Conservation (phyloP, 2,888 invertebrate species). For the Erpobdella octoculata region DNA sequence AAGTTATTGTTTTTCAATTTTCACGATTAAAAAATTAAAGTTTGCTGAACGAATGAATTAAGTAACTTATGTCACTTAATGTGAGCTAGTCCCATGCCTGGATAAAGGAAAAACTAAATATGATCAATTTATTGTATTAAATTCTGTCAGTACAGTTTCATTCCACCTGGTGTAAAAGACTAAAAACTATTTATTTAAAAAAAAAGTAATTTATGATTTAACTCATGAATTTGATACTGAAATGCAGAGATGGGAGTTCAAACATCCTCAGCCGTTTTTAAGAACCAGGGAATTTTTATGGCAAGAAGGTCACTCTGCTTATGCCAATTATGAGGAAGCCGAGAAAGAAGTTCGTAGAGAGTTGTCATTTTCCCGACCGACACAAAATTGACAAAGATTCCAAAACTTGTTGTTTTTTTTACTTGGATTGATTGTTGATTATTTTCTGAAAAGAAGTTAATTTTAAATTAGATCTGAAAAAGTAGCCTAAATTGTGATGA, state of each 20-base stretch:
- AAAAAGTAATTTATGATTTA: no score
- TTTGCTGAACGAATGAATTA: background rate
- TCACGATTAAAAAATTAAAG: background rate
- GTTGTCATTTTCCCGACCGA: background rate
- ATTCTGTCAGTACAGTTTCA: no score
- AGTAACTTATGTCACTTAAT: no score
- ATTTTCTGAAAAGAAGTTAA: no score
- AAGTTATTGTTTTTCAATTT: background rate
- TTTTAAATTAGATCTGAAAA: no score
- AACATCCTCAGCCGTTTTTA: conserved; percentile 96
- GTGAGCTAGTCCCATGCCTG: no score
- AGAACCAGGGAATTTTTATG: conserved; percentile 95
- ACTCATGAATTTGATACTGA: no score
- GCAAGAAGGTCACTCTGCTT: conserved; percentile 99
- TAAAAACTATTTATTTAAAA: no score
- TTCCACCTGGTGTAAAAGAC: no score
- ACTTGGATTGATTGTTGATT: no score
- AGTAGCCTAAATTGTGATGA: background rate
- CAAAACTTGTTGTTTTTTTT: background rate
- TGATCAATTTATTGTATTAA: no score
- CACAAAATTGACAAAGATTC: background rate
- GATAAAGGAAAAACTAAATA: no score
- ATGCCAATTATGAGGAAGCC: conserved; percentile 74
- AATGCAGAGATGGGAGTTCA: conserved; percentile 92
- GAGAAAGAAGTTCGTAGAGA: conserved; percentile 80